These are phyloP conservation scores for Drosophila subquinaria DNA, from an alignment of 2,888 invertebrate genomes.

Conservation along the genomic window DNA sequence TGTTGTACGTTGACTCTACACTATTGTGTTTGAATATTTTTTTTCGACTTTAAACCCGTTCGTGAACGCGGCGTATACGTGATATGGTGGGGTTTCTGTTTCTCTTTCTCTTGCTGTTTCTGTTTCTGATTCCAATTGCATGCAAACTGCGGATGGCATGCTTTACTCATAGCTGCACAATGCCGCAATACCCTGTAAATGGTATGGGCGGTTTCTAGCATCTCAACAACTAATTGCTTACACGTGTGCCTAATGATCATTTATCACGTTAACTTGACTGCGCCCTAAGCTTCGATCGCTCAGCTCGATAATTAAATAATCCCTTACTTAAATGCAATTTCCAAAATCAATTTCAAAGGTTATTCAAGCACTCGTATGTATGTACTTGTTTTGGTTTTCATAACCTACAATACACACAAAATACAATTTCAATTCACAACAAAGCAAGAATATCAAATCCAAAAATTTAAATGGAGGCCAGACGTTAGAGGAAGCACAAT, in stretches of 20 bases:
- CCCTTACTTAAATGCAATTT: conserved; percentile 11
- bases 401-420: conserved; percentile 6
- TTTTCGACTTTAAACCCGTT: conserved; percentile 20
- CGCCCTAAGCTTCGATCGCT: background rate
- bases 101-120: background rate
- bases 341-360: conserved; percentile 2
- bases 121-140: conserved; percentile 4
- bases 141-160: conserved; percentile 20
- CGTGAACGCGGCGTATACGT: conserved; percentile 45
- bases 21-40: background rate
- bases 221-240: conserved; percentile 8
- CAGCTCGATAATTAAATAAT: conserved; percentile 1
- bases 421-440: conserved; percentile 8
- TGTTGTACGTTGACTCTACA: background rate
- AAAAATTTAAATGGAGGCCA: conserved; percentile 49
- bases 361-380: background rate
- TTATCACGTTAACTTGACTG: conserved; percentile 5
- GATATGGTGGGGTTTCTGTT: conserved; percentile 33
- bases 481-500: conserved; percentile 40
- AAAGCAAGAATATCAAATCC: conserved; percentile 14
- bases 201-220: background rate
- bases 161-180: conserved; percentile 3
- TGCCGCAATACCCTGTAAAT: conserved; percentile 13
- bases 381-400: background rate
- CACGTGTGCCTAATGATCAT: conserved; percentile 1